Conservation (phyloP, 2,797 vertebrate genomes). For the Amblyraja radiata region DNA sequence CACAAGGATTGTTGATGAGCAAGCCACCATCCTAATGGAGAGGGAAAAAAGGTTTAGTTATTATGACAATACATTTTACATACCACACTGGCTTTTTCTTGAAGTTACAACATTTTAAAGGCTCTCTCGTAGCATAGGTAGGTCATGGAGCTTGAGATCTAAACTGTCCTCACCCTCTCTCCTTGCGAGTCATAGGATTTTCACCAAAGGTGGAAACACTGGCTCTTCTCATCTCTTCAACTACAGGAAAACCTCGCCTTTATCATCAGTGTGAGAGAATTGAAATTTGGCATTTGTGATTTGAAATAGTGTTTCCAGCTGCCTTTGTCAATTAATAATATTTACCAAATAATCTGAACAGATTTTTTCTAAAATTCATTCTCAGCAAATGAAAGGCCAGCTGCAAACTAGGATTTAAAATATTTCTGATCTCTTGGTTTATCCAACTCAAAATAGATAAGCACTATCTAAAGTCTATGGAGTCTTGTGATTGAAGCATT, state of each 20-base stretch:
- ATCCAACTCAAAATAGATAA: not conserved
- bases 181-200: not conserved
- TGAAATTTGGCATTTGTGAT: not conserved
- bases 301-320: not conserved
- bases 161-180: not conserved
- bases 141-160: not conserved
- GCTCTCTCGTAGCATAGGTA: not conserved
- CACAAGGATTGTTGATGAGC: slow-evolving; percentile 90
- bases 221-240: not conserved
- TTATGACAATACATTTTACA: not conserved
- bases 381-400: not conserved
- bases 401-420: not conserved
- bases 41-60: not conserved
- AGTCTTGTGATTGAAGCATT: not conserved
- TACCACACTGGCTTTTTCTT: not conserved
- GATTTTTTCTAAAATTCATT: not conserved
- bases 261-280: not conserved
- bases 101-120: not conserved
- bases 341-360: not conserved
- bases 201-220: not conserved
- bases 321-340: not conserved
- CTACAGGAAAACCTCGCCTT: not conserved
- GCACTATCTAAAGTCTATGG: not conserved
- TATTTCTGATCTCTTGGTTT: not conserved
- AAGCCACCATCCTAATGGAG: slow-evolving; percentile 79